Percentiles rank a stretch among this genome's conserved stretches.
These are phyloP conservation scores for Lates japonicus DNA, from an alignment of 2,797 vertebrate species.

Conservation along the genomic window DNA sequence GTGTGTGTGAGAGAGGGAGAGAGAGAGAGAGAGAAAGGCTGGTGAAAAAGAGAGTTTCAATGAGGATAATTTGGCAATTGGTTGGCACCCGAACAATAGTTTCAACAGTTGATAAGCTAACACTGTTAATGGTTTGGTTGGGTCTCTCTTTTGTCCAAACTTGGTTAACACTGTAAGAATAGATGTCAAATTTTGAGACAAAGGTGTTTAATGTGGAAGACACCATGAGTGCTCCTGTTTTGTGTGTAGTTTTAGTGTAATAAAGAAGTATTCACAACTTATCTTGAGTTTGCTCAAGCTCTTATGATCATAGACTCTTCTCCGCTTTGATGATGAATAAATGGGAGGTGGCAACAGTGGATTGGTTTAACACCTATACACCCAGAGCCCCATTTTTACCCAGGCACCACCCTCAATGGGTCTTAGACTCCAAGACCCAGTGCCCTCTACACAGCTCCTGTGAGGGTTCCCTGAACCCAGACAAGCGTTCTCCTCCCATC, in stretches of 20 bases:
- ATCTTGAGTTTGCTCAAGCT: slow-evolving; percentile 24
- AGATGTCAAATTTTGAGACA: slow-evolving; percentile 9
- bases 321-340: slow-evolving; percentile 66
- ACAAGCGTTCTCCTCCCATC: slow-evolving; percentile 84
- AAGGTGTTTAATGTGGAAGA: slow-evolving; percentile 48
- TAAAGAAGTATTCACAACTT: slow-evolving; percentile 23
- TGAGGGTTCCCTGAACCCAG: slow-evolving; percentile 82
- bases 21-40: slow-evolving; percentile 39
- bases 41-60: slow-evolving; percentile 71
- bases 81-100: slow-evolving; percentile 17
- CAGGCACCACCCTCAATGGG: slow-evolving; percentile 63
- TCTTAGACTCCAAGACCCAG: slow-evolving; percentile 68
- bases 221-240: not conserved
- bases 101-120: slow-evolving; percentile 4
- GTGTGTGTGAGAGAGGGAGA: slow-evolving; percentile 28
- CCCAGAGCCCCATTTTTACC: slow-evolving; percentile 64
- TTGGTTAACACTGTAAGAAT: not conserved
- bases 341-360: no score
- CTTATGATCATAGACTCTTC: slow-evolving; percentile 29
- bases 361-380: slow-evolving; percentile 82
- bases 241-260: not conserved
- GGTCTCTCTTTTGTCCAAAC: slow-evolving; percentile 2
- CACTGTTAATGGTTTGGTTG: not conserved
- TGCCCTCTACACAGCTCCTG: slow-evolving; percentile 80
- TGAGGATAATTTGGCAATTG: slow-evolving; percentile 61